Evolutionary conservation across 2,113 vertebrate species (phyloP).

Genomic region (Erythrolamprus reginae): DNA sequence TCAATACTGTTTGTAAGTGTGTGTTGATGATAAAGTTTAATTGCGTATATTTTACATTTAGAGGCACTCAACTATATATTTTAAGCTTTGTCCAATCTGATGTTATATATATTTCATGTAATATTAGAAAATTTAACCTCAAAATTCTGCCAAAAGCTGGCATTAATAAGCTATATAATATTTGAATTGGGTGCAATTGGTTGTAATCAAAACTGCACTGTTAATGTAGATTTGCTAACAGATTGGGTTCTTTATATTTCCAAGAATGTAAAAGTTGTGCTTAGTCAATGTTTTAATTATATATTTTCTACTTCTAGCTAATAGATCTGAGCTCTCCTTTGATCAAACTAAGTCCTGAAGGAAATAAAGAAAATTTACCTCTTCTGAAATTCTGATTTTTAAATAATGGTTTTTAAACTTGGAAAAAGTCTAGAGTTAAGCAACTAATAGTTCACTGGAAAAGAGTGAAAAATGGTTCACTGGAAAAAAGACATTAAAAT

Average conservation of each 20-base stretch:
- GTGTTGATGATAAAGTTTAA: not conserved
- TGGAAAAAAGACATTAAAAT: not conserved
- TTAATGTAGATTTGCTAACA: not conserved
- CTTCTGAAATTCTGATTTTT: conserved; percentile 68
- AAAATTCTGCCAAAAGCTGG: not conserved
- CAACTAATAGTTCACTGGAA: not conserved
- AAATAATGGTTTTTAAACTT: not conserved
- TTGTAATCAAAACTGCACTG: not conserved
- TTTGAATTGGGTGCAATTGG: not conserved
- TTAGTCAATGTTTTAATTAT: not conserved
- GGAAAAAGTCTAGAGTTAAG: not conserved
- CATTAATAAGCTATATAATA: not conserved
- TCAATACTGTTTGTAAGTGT: not conserved
- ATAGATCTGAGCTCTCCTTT: conserved; percentile 74
- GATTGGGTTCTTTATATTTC: not conserved
- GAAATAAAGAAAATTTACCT: conserved; percentile 74
- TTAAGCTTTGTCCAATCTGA: not conserved
- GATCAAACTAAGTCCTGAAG: conserved; percentile 68
- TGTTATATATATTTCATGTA: not conserved
- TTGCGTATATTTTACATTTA: not conserved
- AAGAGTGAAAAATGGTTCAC: no score
- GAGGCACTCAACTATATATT: not conserved
- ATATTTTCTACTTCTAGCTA: conserved; percentile 58
- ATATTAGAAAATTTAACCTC: not conserved
- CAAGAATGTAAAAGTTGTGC: not conserved